phyloP scores from a whole-genome alignment of 2,888 invertebrate genomes.

The Pegoplata infirma region DNA sequence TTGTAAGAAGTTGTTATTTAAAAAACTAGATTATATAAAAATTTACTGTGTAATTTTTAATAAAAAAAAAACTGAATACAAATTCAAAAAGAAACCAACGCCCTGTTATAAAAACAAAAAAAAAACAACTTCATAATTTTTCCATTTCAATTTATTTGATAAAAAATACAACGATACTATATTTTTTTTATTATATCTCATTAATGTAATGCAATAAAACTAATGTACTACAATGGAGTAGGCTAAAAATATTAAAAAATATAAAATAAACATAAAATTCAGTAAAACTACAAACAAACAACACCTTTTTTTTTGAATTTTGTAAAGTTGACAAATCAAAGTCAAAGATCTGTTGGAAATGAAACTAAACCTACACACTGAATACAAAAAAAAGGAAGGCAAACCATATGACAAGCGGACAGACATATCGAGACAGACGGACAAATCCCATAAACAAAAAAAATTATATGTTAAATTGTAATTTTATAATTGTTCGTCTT shows the following conservation, averaged over 20 bases:
- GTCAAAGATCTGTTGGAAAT: conserved; percentile 2
- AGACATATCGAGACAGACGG: background rate
- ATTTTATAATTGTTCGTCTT: conserved; percentile 20
- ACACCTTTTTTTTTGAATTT: conserved; percentile 32
- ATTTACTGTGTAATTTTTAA: no score
- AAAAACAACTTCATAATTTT: background rate
- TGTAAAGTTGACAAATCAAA: conserved; percentile 34
- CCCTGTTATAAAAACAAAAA: background rate
- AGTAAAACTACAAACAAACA: conserved; percentile 2
- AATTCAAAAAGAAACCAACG: background rate
- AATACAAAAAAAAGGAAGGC: conserved; percentile 35
- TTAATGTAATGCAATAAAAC: background rate
- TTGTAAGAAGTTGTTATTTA: no score
- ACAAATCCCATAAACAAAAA: conserved; percentile 13
- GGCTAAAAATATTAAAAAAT: background rate
- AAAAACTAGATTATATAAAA: no score
- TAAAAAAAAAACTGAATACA: no score
- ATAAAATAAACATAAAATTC: conserved; percentile 3
- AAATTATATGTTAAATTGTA: no score
- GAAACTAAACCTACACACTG: conserved; percentile 40
- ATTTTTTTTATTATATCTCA: background rate
- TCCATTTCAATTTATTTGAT: background rate
- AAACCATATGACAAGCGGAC: background rate
- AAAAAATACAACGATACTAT: background rate
- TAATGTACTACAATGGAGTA: background rate